These are phyloP conservation scores for Remorina albescens DNA, from an alignment of 2,797 vertebrate genomes.

Conservation along the genomic window DNA sequence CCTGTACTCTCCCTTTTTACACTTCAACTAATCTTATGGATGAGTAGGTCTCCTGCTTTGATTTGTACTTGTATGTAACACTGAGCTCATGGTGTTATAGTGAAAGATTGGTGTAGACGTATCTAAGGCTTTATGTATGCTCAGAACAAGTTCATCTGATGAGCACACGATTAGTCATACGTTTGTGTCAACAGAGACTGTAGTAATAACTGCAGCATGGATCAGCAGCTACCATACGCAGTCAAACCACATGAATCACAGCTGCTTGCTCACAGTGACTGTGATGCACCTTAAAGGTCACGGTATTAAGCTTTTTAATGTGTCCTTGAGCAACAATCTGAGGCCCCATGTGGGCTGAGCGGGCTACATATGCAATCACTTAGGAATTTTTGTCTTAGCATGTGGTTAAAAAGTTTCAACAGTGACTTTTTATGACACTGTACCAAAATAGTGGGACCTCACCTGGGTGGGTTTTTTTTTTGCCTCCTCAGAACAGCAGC, in stretches of 20 bases:
- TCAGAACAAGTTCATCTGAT: conserved; percentile 12
- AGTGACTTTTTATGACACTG: neutral
- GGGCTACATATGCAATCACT: conserved; percentile 2
- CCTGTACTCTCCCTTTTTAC: conserved; percentile 44
- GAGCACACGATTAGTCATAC: conserved; percentile 34
- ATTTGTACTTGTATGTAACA: conserved; percentile 4
- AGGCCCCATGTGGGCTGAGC: conserved; percentile 13
- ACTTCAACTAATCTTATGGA: conserved; percentile 28
- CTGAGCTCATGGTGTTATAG: neutral
- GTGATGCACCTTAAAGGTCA: conserved; percentile 36
- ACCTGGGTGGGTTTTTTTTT: too few species aligned
- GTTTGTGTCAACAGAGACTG: conserved; percentile 12
- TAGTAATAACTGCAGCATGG: conserved; percentile 24
- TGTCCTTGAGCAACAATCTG: conserved; percentile 36
- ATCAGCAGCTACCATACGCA: conserved; percentile 35
- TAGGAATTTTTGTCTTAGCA: neutral
- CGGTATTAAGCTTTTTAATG: conserved; percentile 24
- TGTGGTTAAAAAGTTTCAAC: neutral
- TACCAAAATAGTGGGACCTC: too few species aligned
- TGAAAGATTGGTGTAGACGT: neutral
- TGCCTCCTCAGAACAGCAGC: neutral
- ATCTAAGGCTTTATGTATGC: neutral
- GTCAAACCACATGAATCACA: conserved; percentile 15
- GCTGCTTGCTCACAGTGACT: conserved; percentile 27
- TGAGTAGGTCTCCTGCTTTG: conserved; percentile 10